These are phyloP conservation scores for Prorops nasuta DNA, from an alignment of 1,140 invertebrate genomes.

Conservation along the genomic window DNA sequence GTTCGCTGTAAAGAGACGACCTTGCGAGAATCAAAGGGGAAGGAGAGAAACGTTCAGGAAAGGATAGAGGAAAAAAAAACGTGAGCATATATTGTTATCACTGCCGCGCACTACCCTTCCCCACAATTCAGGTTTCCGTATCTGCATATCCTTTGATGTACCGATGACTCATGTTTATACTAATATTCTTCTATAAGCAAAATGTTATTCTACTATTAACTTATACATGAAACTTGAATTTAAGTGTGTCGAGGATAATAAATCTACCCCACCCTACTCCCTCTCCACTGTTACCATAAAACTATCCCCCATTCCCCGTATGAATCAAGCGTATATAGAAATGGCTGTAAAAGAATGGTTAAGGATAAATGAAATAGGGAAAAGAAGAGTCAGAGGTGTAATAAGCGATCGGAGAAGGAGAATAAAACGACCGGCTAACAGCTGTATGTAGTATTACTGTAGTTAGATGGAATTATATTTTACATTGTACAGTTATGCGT, in stretches of 20 bases:
- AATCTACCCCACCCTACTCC: background rate
- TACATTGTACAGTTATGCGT: slow-evolving; percentile 45
- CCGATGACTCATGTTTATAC: slow-evolving; percentile 46
- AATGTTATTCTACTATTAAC: slow-evolving; percentile 38
- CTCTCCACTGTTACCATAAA: slow-evolving; percentile 1
- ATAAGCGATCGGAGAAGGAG: background rate
- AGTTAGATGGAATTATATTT: slow-evolving; percentile 50
- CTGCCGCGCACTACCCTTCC: too few relatives aligned
- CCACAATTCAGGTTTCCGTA: too few relatives aligned
- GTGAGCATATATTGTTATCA: slow-evolving; percentile 33
- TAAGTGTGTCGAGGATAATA: slow-evolving; percentile 18
- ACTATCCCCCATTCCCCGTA: background rate
- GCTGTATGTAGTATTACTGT: slow-evolving; percentile 37
- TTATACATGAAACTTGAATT: slow-evolving; percentile 19
- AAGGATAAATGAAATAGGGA: slow-evolving; percentile 18
- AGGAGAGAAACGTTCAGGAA: too few relatives aligned
- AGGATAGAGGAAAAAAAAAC: too few relatives aligned
- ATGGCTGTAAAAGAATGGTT: slow-evolving; percentile 15
- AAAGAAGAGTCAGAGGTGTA: slow-evolving; percentile 14
- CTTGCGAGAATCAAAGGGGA: too few relatives aligned
- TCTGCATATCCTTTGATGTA: slow-evolving; percentile 51
- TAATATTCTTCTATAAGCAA: slow-evolving; percentile 45
- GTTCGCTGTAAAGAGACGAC: too few relatives aligned
- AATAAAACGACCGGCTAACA: slow-evolving; percentile 18
- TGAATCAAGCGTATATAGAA: too few relatives aligned